phyloP scores from a whole-genome alignment of 2,797 vertebrate genomes.

The Cyprinodon diabolis region DNA sequence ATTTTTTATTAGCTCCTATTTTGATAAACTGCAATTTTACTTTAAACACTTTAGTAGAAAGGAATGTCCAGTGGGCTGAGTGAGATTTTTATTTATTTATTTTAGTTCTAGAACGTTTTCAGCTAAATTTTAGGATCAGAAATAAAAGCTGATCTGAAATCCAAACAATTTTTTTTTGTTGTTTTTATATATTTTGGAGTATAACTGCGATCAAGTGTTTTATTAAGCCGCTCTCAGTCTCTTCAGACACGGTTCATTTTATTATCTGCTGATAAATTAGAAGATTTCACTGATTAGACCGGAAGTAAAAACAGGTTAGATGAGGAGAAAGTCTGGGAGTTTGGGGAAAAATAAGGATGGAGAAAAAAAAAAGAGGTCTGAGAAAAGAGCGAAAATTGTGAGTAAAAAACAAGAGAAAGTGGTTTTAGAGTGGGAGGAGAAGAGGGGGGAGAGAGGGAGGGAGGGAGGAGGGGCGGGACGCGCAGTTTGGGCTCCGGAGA shows the following conservation, averaged over 20 bases:
- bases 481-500: constrained; percentile 53
- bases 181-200: too few relatives aligned
- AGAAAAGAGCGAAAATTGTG: neutral
- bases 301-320: constrained; percentile 6
- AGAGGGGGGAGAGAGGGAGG: constrained; percentile 22
- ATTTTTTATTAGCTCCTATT: too few relatives aligned
- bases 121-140: too few relatives aligned
- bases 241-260: neutral
- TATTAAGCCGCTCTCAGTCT: neutral
- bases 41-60: too few relatives aligned
- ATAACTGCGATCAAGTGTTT: too few relatives aligned
- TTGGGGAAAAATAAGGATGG: neutral
- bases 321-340: constrained; percentile 17
- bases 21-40: too few relatives aligned
- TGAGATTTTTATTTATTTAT: too few relatives aligned
- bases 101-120: too few relatives aligned
- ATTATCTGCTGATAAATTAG: neutral
- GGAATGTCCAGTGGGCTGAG: too few relatives aligned
- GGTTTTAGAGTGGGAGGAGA: constrained; percentile 11
- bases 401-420: neutral
- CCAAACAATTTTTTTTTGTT: too few relatives aligned
- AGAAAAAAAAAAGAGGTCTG: neutral
- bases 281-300: neutral
- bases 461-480: constrained; percentile 17
- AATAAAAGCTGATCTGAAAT: too few relatives aligned